phyloP scores from a whole-genome alignment of 2,113 vertebrate genomes.

The Phyllostomus discolor region DNA sequence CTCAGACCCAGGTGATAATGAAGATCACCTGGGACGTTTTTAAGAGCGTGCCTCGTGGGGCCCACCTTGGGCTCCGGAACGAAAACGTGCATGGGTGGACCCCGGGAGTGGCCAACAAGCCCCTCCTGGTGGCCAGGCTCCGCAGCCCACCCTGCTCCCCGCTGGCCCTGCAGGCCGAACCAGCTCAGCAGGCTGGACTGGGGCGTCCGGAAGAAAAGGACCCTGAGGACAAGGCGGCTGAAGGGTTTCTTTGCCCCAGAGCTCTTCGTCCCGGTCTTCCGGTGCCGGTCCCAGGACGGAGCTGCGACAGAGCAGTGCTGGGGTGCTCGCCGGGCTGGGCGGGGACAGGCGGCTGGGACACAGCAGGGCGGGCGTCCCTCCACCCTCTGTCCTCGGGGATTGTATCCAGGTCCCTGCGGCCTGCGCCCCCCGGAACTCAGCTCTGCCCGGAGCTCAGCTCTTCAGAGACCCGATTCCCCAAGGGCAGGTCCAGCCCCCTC shows the following conservation, averaged over 20 bases:
- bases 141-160: accelerated
- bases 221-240: background rate
- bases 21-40: background rate
- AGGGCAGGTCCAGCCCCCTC: background rate
- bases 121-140: background rate
- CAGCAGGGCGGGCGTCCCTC: accelerated
- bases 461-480: accelerated
- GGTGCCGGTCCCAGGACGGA: background rate
- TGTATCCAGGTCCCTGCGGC: accelerated
- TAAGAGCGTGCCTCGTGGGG: accelerated
- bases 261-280: no score
- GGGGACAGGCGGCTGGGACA: accelerated
- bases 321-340: accelerated
- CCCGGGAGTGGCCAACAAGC: no score
- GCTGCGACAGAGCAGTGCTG: no score
- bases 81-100: accelerated
- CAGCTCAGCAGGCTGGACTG: accelerated
- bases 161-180: accelerated
- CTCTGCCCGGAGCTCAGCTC: background rate
- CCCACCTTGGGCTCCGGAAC: background rate
- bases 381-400: background rate
- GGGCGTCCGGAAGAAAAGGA: background rate
- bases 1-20: background rate
- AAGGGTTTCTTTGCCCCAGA: background rate
- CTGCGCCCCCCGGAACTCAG: accelerated